Evolutionary conservation across 1,140 invertebrate species (phyloP).

Genomic region (Caenorhabditis latens): DNA sequence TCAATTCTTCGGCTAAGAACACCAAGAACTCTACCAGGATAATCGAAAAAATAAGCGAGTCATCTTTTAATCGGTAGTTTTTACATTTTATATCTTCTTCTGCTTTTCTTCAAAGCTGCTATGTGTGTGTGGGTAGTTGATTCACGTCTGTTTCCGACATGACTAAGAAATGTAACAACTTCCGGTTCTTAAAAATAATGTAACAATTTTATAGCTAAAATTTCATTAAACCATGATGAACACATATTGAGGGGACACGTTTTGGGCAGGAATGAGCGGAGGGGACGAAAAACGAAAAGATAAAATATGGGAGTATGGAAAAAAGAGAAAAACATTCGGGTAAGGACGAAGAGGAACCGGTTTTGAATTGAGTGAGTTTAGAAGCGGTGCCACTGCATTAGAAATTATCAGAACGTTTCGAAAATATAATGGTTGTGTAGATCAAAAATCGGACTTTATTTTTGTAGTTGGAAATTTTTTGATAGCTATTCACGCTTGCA

Average conservation of each 20-base stretch:
- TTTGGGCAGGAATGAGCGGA: conserved; percentile 31
- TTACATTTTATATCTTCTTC: too few relatives aligned
- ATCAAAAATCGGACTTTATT: too few relatives aligned
- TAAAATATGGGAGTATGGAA: neutral
- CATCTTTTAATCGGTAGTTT: too few relatives aligned
- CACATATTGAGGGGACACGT: conserved; percentile 14
- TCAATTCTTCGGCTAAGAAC: too few relatives aligned
- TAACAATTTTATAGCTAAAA: neutral
- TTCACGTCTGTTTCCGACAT: conserved; percentile 44
- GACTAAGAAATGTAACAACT: conserved; percentile 16
- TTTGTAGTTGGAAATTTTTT: neutral
- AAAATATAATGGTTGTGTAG: too few relatives aligned
- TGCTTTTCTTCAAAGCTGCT: too few relatives aligned
- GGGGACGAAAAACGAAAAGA: neutral
- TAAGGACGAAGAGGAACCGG: neutral
- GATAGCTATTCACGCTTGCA: too few relatives aligned
- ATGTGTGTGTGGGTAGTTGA: conserved; percentile 9
- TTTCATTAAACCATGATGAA: neutral
- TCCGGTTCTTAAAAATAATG: neutral
- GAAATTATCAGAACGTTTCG: neutral
- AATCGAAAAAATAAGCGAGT: too few relatives aligned
- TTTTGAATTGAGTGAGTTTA: neutral
- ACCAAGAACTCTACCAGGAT: too few relatives aligned
- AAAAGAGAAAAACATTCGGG: conserved; percentile 2
- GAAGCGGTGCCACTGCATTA: too few relatives aligned